Evolutionary conservation across 2,888 invertebrate species (phyloP).

Genomic region (Seira sanloemensis): DNA sequence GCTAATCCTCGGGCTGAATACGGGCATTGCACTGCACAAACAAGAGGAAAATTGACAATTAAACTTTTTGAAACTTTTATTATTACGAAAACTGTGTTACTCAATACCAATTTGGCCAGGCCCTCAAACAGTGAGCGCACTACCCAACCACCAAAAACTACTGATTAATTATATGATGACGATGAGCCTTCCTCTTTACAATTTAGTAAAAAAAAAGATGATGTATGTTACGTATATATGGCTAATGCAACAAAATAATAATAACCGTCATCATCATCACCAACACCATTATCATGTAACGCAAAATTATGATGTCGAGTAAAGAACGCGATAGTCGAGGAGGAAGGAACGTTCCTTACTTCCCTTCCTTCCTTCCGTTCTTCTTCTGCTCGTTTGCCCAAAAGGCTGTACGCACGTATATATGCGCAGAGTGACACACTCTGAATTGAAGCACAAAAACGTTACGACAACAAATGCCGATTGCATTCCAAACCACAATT

Average conservation of each 20-base stretch:
- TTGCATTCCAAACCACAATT: slow-evolving; percentile 16
- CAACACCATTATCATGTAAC: slow-evolving; percentile 3
- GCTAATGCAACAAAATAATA: slow-evolving; percentile 19
- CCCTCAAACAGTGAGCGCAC: slow-evolving; percentile 47
- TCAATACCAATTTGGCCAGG: slow-evolving; percentile 34
- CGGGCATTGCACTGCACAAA: too few species aligned
- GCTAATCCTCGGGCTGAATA: too few species aligned
- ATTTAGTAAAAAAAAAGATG: slow-evolving; percentile 14
- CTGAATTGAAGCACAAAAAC: slow-evolving; percentile 2
- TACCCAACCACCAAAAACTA: slow-evolving; percentile 26
- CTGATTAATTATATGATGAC: slow-evolving; percentile 48
- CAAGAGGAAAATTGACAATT: not conserved
- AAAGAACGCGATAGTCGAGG: slow-evolving; percentile 47
- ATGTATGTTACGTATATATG: slow-evolving; percentile 33
- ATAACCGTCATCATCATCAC: slow-evolving; percentile 23
- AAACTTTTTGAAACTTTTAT: not conserved
- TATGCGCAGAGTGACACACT: slow-evolving; percentile 11
- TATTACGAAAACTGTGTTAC: slow-evolving; percentile 6
- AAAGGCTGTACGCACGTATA: slow-evolving; percentile 13
- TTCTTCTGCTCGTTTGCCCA: slow-evolving; percentile 15
- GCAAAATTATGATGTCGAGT: slow-evolving; percentile 14
- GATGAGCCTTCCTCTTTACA: slow-evolving; percentile 29
- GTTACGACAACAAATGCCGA: slow-evolving; percentile 5
- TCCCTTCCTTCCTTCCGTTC: slow-evolving; percentile 62
- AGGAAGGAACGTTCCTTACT: slow-evolving; percentile 63